Percentiles rank a stretch among this genome's conserved stretches.
phyloP scores from a whole-genome alignment of 1,140 invertebrate species.

The Agraylea sexmaculata region DNA sequence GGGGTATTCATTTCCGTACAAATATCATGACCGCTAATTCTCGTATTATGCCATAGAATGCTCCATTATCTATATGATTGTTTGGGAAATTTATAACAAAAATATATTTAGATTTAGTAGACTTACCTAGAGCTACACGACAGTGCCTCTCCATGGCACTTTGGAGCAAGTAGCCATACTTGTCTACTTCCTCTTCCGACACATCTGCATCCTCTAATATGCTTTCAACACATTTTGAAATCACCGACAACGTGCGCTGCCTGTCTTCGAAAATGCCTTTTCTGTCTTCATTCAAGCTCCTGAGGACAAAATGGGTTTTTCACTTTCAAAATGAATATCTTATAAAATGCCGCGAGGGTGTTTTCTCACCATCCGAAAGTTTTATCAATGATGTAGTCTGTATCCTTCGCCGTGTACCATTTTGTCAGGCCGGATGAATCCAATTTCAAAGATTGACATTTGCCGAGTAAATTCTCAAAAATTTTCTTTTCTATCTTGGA shows the following conservation, averaged over 20 bases:
- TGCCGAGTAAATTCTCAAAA: constrained; percentile 20
- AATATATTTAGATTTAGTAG: too few species aligned
- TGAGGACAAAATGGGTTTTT: constrained; percentile 4
- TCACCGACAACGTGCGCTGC: constrained; percentile 9
- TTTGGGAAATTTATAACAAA: too few species aligned
- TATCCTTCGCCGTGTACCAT: constrained; percentile 14
- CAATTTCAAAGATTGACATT: constrained; percentile 11
- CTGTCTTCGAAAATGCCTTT: constrained; percentile 16
- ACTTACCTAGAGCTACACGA: constrained; percentile 17
- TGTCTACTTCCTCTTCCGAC: constrained; percentile 7
- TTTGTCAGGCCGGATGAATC: constrained; percentile 9
- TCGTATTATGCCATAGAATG: too few species aligned
- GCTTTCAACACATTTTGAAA: constrained; percentile 16
- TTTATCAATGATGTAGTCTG: constrained; percentile 10
- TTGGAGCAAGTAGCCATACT: constrained; percentile 12
- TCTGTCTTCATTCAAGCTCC: constrained; percentile 16
- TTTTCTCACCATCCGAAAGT: constrained; percentile 15
- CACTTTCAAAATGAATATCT: background rate
- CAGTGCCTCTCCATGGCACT: constrained; percentile 20
- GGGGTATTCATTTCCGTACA: too few species aligned
- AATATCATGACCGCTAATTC: too few species aligned
- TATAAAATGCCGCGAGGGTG: background rate
- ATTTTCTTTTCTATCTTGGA: constrained; percentile 19
- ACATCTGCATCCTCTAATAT: constrained; percentile 14
- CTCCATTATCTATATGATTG: too few species aligned